Conservation (phyloP, 2,888 invertebrate species). For the Ormyrus labotus region DNA sequence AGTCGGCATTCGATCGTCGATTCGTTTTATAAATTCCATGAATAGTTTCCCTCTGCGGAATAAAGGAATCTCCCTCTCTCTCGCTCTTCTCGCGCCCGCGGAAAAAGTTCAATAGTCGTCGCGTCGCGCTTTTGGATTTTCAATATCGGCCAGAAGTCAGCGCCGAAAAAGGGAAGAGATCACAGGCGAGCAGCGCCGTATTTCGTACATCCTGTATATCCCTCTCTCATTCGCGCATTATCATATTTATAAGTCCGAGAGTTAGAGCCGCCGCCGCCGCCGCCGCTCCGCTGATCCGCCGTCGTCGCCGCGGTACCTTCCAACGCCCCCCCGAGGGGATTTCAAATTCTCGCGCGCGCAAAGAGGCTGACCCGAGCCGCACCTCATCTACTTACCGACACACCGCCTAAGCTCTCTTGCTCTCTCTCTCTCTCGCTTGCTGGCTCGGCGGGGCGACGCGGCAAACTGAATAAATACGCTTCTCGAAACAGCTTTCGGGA, state of each 20-base stretch:
- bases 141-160: slow-evolving; percentile 64
- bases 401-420: slow-evolving; percentile 49
- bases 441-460: too few species aligned
- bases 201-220: slow-evolving; percentile 17
- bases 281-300: slow-evolving; percentile 20
- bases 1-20: slow-evolving; percentile 24
- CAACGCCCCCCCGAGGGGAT: slow-evolving; percentile 7
- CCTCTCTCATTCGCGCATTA: slow-evolving; percentile 66
- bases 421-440: background rate
- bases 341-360: slow-evolving; percentile 54
- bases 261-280: slow-evolving; percentile 19
- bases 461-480: too few species aligned
- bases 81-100: background rate
- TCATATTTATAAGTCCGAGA: slow-evolving; percentile 74
- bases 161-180: background rate
- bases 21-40: slow-evolving; percentile 51
- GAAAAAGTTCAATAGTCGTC: slow-evolving; percentile 37
- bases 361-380: slow-evolving; percentile 65
- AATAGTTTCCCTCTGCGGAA: slow-evolving; percentile 18
- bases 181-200: background rate
- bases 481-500: too few species aligned
- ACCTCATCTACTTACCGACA: slow-evolving; percentile 67
- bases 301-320: background rate
- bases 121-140: slow-evolving; percentile 65
- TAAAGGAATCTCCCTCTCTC: slow-evolving; percentile 34